Conservation (phyloP, 2,113 vertebrate genomes). For the Petaurus breviceps region DNA sequence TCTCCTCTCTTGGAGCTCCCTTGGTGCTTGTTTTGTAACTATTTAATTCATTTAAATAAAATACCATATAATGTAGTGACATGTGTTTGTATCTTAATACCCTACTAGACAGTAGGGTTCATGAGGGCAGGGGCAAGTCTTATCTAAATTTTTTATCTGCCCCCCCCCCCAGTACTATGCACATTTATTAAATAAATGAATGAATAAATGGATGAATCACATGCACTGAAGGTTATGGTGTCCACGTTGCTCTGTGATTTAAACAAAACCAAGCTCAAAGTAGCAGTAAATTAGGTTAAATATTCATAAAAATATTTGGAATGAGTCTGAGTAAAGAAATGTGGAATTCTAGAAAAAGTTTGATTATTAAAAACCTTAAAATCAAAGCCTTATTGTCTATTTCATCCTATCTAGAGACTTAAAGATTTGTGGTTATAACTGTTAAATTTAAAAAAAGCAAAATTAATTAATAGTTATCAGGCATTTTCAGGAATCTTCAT, state of each 20-base stretch:
- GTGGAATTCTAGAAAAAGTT: neutral
- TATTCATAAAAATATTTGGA: neutral
- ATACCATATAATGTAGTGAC: neutral
- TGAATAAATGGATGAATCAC: neutral
- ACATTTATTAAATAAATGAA: neutral
- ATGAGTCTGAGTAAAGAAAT: neutral
- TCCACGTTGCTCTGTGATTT: neutral
- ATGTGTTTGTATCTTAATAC: neutral
- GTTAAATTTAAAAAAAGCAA: neutral
- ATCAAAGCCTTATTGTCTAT: neutral
- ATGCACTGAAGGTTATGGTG: neutral
- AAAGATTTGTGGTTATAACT: neutral
- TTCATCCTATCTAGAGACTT: neutral
- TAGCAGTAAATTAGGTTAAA: neutral
- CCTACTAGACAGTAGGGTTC: neutral
- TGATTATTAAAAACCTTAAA: neutral
- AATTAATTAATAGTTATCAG: neutral
- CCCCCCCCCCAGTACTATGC: neutral
- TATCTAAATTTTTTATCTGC: neutral
- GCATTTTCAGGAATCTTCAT: neutral
- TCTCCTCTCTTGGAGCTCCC: neutral
- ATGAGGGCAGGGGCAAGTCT: neutral
- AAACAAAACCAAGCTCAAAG: neutral
- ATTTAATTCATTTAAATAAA: neutral
- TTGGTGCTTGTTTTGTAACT: neutral